Percentiles rank a stretch among this genome's conserved stretches.
phyloP scores from a whole-genome alignment of 2,888 invertebrate species.

The Caenorhabditis imperialis region DNA sequence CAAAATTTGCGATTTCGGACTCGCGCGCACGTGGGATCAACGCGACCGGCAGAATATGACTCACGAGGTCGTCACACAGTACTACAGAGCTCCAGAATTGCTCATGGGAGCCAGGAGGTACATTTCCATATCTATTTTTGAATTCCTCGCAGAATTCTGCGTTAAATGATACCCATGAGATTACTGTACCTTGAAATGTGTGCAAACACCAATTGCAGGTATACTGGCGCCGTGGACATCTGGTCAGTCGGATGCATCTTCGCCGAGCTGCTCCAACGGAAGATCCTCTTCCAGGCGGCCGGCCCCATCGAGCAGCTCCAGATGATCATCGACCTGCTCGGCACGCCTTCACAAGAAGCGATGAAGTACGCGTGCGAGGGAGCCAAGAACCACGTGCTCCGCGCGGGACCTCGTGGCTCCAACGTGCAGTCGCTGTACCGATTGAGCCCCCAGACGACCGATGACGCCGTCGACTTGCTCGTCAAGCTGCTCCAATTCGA shows the following conservation, averaged over 20 bases:
- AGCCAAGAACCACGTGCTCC: conserved; percentile 87
- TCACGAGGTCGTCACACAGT: conserved; percentile 99
- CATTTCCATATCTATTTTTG: too few relatives aligned
- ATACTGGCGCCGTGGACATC: conserved; percentile 95
- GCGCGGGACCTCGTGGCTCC: conserved; percentile 51
- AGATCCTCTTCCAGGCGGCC: conserved; percentile 97
- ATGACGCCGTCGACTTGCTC: conserved; percentile 96
- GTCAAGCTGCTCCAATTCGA: conserved; percentile 98
- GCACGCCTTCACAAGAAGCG: conserved; percentile 94
- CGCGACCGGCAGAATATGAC: conserved; percentile 96
- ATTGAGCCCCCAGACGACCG: conserved; percentile 92
- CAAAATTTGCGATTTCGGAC: conserved; percentile 99
- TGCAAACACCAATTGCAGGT: too few relatives aligned
- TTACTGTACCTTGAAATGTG: too few relatives aligned
- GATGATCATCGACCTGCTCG: conserved; percentile 95
- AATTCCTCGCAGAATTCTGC: too few relatives aligned
- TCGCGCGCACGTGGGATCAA: conserved; percentile 96
- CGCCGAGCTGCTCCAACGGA: conserved; percentile 93
- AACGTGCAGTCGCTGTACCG: conserved; percentile 84
- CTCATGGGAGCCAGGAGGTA: conserved; percentile 96
- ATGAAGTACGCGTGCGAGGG: conserved; percentile 98
- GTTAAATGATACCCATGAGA: too few relatives aligned
- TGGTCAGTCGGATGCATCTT: conserved; percentile 99
- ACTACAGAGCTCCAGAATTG: conserved; percentile 98
- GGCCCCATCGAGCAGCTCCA: conserved; percentile 98